A percentile compares a stretch with the other conserved stretches of the same genome.
phyloP scores from a whole-genome alignment of 2,888 invertebrate species.

The Mongoloraphidia duomilia region DNA sequence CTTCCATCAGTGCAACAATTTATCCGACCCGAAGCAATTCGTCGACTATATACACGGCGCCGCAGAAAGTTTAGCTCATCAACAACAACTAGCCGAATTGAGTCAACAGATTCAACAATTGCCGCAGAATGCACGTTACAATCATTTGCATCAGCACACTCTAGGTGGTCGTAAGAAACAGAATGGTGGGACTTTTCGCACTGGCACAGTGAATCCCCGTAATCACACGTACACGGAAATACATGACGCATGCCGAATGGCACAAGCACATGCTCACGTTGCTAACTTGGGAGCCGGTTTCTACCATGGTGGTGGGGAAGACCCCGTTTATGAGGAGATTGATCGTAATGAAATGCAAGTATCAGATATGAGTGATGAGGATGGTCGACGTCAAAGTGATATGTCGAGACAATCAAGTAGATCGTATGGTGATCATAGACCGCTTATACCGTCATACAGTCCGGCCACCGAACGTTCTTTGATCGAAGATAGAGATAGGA shows the following conservation, averaged over 20 bases:
- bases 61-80: constrained; percentile 4
- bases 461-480: constrained; percentile 43
- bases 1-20: constrained; percentile 24
- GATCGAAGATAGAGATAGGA: constrained; percentile 16
- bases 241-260: constrained; percentile 31
- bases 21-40: constrained; percentile 12
- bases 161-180: neutral
- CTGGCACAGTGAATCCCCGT: constrained; percentile 41
- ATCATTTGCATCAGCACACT: constrained; percentile 5
- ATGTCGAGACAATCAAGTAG: constrained; percentile 56
- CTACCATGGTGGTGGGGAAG: constrained; percentile 46
- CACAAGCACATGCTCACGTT: constrained; percentile 31
- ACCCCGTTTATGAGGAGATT: constrained; percentile 71
- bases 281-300: constrained; percentile 33
- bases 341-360: constrained; percentile 58
- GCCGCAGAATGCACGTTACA: neutral
- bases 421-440: constrained; percentile 67
- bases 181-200: constrained; percentile 28
- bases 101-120: constrained; percentile 4
- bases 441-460: constrained; percentile 58
- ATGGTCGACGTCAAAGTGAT: constrained; percentile 56
- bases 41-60: constrained; percentile 21
- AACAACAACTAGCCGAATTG: constrained; percentile 11
- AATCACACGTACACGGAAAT: constrained; percentile 72
- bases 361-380: constrained; percentile 68